Base-by-base conservation (phyloP, 2,888 invertebrate genomes). In the Andrena praecox region DNA sequence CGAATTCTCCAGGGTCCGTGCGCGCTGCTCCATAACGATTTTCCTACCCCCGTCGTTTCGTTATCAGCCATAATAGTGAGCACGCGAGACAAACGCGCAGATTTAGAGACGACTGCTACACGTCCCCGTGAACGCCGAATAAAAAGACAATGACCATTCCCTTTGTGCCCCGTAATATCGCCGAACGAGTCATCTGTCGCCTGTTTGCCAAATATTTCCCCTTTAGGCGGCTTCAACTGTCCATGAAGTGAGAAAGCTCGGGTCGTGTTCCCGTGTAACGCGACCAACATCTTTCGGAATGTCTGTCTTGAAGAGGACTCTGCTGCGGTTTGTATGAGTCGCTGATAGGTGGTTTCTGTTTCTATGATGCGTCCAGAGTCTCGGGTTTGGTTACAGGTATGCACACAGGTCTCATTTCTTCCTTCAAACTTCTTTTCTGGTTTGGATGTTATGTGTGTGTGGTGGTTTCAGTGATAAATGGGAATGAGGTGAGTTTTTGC, bases 61-160 rank as follows among this genome's bases (percentile, higher is more conserved):
- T 72, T 82, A 77, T 87, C 82, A 73, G 73, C 70, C 59, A 59
- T 85, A 85, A 85, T 85, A 79, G 78, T 69, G 71, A 54, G 76
- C 42, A 42, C 8, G 69, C 35, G 54, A 80, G 64, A 62, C 48
- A 52, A 63, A 27, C 70, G 50, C 54, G 27, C 54, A 80, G 80
- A 64, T 66, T 80, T 67, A 67, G 68, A 63, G 64, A 56, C 69
- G 66, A 33, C 33, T 52, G n/a, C 33, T 24, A 24, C 24, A 54
- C 50, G 50, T 77, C 16, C 48, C 64, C 10, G 42, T 16, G 76
- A 48, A 69, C 33, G 27, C 72, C 77, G 78, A 79, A 75, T 29
- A 48, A 31, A 16, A 50, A 52, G 16, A 50, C 64, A 77, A 77
- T 69, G n/a, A 52, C 48, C n/a, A 16, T 2, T 29, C 42, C 63